Evolutionary conservation across 2,113 vertebrate species (phyloP).

Genomic region (Oriolus oriolus): DNA sequence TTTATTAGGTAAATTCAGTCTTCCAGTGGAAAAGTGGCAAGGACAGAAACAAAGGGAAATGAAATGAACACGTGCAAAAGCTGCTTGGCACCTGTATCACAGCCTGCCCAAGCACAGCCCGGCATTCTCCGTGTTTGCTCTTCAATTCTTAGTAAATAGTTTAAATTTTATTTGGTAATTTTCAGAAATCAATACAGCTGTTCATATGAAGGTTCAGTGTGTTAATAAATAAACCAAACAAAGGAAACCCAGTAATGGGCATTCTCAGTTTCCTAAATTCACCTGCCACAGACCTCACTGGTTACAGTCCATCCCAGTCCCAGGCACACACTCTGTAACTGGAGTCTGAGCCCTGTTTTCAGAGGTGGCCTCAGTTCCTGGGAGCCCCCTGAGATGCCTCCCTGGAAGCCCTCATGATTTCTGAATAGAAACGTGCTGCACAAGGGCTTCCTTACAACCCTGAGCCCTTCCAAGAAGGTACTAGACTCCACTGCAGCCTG

Average conservation of each 20-base stretch:
- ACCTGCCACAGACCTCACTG: not conserved
- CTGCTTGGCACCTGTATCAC: not conserved
- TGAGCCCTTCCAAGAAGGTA: not conserved
- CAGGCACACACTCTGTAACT: not conserved
- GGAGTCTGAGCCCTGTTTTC: not conserved
- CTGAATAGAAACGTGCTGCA: not conserved
- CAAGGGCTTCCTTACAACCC: not conserved
- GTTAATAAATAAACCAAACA: not conserved
- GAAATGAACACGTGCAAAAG: rapidly evolving
- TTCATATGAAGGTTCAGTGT: not conserved
- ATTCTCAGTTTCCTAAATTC: not conserved
- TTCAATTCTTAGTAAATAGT: not conserved
- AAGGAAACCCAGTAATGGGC: not conserved
- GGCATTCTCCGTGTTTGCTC: not conserved
- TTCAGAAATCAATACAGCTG: not conserved
- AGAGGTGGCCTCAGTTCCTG: not conserved
- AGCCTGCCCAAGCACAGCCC: not conserved
- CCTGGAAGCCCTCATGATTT: not conserved
- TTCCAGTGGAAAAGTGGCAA: not conserved
- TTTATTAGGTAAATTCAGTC: not conserved
- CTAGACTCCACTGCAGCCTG: not conserved
- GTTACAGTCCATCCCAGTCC: not conserved
- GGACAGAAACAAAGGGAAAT: not conserved
- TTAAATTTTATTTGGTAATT: not conserved
- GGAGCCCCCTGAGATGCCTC: not conserved